Evolutionary conservation across 2,888 invertebrate species (phyloP), one percentile per base, ranked within the genome.

Genomic region (Ophion ventricosus): DNA sequence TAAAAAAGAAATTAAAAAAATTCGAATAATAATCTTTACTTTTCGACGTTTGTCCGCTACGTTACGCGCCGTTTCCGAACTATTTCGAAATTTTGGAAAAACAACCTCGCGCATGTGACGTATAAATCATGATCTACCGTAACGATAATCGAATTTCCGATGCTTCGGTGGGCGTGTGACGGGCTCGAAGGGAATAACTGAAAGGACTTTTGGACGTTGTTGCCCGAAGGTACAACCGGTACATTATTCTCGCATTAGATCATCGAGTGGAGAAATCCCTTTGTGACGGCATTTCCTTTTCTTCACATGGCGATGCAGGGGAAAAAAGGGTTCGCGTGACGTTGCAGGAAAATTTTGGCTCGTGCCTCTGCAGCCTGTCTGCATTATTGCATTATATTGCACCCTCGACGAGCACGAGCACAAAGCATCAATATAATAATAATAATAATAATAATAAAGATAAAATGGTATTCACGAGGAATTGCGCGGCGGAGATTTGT

Each of bases 321-420:
- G 80, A 11, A 72, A 35, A 73, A n/a, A 63, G 25, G 63, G 63
- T 26, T 69, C 63, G 64, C 35, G 43, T 64, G 69, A 56, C 67
- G 56, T 11, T 17, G 25, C 26, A 10, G 26, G 54, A 63, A 35
- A 26, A 35, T 59, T 69, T 69, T 49, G 80, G 77, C 80, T 80
- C 77, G 84, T 84, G 84, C 77, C 77, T 78, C 57, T 54, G 8
- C 17, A 59, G 25, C 14, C 66, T 35, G 43, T 76, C 11, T 56
- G 43, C 75, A 61, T 80, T 77, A 81, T 84, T 81, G 73, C 83
- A 84, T 84, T 78, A 81, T 78, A 59, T 81, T 78, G 77, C 84
- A 40, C 77, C 67, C 67, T 78, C 73, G 74, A 76, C n/a, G 35
- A 49, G 35, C 70, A 43, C 40, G 49, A n/a, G 26, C 14, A 20